These are phyloP conservation scores for Apteryx mantelli DNA, from an alignment of 2,113 vertebrate genomes.

Conservation along the genomic window DNA sequence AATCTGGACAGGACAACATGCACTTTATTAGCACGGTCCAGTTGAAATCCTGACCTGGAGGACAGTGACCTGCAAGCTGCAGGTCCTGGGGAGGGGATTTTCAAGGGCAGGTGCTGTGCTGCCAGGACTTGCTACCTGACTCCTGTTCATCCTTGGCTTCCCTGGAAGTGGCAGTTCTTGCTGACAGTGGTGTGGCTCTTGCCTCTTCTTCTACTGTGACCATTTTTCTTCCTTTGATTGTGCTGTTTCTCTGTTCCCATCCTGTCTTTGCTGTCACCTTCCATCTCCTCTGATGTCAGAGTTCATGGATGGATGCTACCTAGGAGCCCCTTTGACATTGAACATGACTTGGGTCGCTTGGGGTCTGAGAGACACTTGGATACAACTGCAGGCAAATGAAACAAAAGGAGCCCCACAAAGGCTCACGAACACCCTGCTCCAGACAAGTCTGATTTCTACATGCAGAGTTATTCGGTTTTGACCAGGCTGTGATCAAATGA, in stretches of 20 bases:
- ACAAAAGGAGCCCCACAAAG: neutral
- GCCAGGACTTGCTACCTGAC: neutral
- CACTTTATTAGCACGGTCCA: neutral
- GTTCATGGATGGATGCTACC: neutral
- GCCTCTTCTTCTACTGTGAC: neutral
- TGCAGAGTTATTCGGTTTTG: neutral
- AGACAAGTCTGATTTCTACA: neutral
- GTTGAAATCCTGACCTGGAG: neutral
- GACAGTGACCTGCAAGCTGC: neutral
- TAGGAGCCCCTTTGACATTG: neutral
- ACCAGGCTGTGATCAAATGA: too few relatives aligned
- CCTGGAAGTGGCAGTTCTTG: neutral
- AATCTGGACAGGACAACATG: neutral
- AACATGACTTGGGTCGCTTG: neutral
- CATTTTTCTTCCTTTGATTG: neutral
- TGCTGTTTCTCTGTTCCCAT: neutral
- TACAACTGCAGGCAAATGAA: neutral
- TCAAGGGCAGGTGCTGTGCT: neutral
- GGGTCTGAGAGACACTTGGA: neutral
- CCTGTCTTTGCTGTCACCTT: neutral
- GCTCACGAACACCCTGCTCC: rapidly evolving
- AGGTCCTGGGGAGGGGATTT: neutral
- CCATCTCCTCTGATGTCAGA: neutral
- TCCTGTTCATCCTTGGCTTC: neutral
- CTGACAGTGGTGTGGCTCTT: neutral